Base-by-base conservation (phyloP, 2,113 vertebrate species). In the Brienomyrus longianalis region DNA sequence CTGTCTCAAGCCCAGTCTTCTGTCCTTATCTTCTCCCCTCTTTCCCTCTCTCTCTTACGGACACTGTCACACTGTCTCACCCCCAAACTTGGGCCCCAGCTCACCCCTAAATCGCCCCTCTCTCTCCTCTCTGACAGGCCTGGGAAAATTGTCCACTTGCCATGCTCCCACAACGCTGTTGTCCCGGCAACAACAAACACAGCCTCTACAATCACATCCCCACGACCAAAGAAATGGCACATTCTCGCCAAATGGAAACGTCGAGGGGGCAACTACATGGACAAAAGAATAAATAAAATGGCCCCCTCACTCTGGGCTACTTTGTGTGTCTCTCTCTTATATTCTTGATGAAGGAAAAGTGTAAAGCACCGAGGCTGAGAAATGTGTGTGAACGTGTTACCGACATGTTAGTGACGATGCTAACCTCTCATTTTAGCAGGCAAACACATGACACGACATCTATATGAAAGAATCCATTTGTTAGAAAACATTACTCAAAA, bases 71-170 rank as follows among this genome's bases (percentile, higher is more conserved):
- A 31, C 48, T 89, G 8, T 27, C 23, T 19, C 52, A 70, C 52
- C 59, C 52, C 45, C 85, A 83, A 48, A 48, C 59, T 23, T 23
- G 84, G 90, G 74, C 91, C 88, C 88, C 87, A 39, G 51, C 83
- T 74, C 27, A 89, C 80, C 70, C 90, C 92, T 54, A 39, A 77
- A 89, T 88, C 88, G 59, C 85, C 66, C 87, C 87, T 80, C 70
- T 62, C 56, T 89, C 83, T 83, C 50, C 90, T 90, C 90, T 89
- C 89, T 91, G 88, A 91, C 89, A 91, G 87, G 92, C 92, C 94
- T 95, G 92, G 93, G 93, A 95, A 96, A 95, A 91, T 94, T 8
- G 85, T 92, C 50, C 92, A 91, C 90, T 92, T 94, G 92, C 91
- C 47, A 83, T 85, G 80, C 87, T 89, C 90, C 85, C 80, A 89